These are phyloP conservation scores for Andrena praecox DNA, from an alignment of 2,888 invertebrate species.

Conservation along the genomic window DNA sequence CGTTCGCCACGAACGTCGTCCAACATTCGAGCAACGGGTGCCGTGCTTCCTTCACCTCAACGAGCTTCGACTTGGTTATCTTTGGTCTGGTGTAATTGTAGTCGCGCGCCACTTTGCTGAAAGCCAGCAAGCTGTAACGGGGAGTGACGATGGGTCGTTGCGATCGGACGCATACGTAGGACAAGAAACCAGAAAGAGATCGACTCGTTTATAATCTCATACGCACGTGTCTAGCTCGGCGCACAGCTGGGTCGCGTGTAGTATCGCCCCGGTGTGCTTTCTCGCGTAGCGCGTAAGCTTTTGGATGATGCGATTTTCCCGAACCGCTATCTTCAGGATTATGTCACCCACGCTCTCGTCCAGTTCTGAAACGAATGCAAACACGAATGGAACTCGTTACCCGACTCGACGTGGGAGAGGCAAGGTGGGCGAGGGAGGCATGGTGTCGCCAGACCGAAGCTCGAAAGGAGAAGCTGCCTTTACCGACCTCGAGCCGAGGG, in stretches of 20 bases:
- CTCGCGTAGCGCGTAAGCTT: slow-evolving; percentile 88
- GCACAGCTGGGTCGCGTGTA: slow-evolving; percentile 87
- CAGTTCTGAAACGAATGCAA: slow-evolving; percentile 86
- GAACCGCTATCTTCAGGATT: slow-evolving; percentile 91
- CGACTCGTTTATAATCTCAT: neutral
- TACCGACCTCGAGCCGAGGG: slow-evolving; percentile 87
- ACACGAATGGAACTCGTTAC: neutral
- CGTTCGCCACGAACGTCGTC: slow-evolving; percentile 91
- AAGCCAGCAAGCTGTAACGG: slow-evolving; percentile 88
- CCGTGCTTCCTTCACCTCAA: slow-evolving; percentile 89
- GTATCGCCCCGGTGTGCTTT: slow-evolving; percentile 87
- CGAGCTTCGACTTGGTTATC: slow-evolving; percentile 86
- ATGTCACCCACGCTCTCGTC: slow-evolving; percentile 92
- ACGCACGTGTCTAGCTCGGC: slow-evolving; percentile 90
- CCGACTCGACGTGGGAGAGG: neutral
- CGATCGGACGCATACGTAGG: neutral
- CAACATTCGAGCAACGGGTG: slow-evolving; percentile 91
- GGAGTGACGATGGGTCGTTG: neutral
- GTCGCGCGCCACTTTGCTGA: slow-evolving; percentile 89
- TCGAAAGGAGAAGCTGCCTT: too few species aligned
- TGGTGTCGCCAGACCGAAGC: neutral
- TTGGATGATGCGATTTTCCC: slow-evolving; percentile 92
- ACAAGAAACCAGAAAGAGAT: neutral
- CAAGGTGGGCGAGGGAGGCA: neutral
- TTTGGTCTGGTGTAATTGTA: slow-evolving; percentile 89